phyloP scores from a whole-genome alignment of 2,888 invertebrate genomes.

The Matsumyia berberina region DNA sequence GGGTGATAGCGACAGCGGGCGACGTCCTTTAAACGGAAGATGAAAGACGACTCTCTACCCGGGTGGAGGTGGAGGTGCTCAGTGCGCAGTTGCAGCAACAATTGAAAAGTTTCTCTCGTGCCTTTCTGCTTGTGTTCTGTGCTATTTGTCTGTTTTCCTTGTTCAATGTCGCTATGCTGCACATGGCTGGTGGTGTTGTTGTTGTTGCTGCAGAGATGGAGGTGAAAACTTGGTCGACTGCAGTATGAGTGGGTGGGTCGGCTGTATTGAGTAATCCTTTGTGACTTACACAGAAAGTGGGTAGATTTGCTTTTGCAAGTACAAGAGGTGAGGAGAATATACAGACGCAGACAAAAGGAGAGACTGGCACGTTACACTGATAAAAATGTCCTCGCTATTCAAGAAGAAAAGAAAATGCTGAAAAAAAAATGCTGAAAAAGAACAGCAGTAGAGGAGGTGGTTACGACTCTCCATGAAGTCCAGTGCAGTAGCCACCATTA shows the following conservation, averaged over 20 bases:
- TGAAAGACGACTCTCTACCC: slow-evolving; percentile 53
- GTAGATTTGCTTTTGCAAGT: slow-evolving; percentile 25
- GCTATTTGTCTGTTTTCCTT: slow-evolving; percentile 34
- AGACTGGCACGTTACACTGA: too few species aligned
- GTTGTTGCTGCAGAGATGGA: neutral
- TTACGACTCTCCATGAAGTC: too few species aligned
- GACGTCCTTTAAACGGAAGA: slow-evolving; percentile 74
- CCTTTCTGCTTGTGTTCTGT: slow-evolving; percentile 16
- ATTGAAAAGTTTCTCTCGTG: slow-evolving; percentile 31
- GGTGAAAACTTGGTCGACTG: slow-evolving; percentile 49
- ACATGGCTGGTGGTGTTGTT: too few species aligned
- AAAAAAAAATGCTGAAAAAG: too few species aligned
- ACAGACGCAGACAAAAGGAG: neutral
- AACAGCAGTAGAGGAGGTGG: too few species aligned
- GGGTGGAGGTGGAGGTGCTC: neutral
- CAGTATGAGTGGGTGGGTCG: slow-evolving; percentile 43
- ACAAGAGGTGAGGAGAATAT: too few species aligned
- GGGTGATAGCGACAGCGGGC: slow-evolving; percentile 48
- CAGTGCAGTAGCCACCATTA: too few species aligned
- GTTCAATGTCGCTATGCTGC: slow-evolving; percentile 47
- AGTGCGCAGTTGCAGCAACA: slow-evolving; percentile 62
- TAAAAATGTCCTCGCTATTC: too few species aligned
- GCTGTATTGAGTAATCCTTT: slow-evolving; percentile 39
- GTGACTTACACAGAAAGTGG: slow-evolving; percentile 37
- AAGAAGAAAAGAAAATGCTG: too few species aligned